Percentiles rank a stretch among this genome's conserved stretches.
These are phyloP conservation scores for Papilio glaucus DNA, from an alignment of 1,140 invertebrate species.

Conservation along the genomic window DNA sequence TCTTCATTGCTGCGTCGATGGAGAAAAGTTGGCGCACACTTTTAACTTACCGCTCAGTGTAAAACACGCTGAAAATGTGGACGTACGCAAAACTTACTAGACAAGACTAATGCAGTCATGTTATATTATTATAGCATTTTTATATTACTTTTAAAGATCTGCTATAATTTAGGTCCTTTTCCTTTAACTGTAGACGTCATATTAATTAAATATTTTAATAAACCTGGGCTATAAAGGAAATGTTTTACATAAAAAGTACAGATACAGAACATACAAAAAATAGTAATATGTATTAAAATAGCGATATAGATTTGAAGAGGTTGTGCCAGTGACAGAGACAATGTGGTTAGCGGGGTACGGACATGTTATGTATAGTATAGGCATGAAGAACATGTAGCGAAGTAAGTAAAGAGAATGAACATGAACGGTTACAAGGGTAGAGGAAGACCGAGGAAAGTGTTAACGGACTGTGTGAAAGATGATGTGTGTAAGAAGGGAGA, in stretches of 20 bases:
- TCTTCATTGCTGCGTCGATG: slow-evolving; percentile 15
- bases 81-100: neutral
- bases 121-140: slow-evolving; percentile 4
- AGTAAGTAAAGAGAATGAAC: too few relatives aligned
- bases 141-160: slow-evolving; percentile 13
- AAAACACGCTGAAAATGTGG: neutral
- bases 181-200: neutral
- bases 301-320: too few relatives aligned
- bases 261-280: neutral
- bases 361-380: too few relatives aligned
- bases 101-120: slow-evolving; percentile 18
- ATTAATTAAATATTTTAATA: slow-evolving; percentile 15
- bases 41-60: slow-evolving; percentile 2
- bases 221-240: neutral
- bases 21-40: neutral
- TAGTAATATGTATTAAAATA: too few relatives aligned
- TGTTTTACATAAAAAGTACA: neutral
- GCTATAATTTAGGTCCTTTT: neutral
- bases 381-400: too few relatives aligned
- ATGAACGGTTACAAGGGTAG: too few relatives aligned
- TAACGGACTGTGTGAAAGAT: too few relatives aligned
- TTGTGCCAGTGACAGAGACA: too few relatives aligned
- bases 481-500: too few relatives aligned
- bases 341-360: too few relatives aligned
- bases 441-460: too few relatives aligned